Percentiles rank a stretch among this genome's conserved stretches.
These are phyloP conservation scores for Bombus sylvicola DNA, from an alignment of 1,140 invertebrate species.

Conservation along the genomic window DNA sequence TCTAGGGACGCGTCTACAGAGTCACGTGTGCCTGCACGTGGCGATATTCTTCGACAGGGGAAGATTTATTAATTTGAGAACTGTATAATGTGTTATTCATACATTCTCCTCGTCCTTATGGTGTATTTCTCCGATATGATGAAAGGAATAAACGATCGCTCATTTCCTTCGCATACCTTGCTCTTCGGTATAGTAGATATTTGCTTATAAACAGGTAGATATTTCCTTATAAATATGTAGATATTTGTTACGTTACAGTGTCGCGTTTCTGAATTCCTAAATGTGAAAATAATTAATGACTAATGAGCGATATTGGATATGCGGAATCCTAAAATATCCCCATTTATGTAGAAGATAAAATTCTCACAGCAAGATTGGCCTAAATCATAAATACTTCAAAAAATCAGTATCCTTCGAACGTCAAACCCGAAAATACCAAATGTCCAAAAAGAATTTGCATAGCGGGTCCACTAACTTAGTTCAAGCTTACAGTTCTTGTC, in stretches of 20 bases:
- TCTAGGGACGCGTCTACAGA: conserved; percentile 6
- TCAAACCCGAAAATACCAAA: no score
- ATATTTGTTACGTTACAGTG: not conserved
- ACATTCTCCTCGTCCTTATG: not conserved
- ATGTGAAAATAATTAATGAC: not conserved
- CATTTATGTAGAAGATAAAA: no score
- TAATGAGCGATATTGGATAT: not conserved
- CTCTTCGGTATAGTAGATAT: no score
- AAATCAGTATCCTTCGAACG: no score
- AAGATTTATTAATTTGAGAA: conserved; percentile 35
- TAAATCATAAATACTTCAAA: no score
- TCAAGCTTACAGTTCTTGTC: no score
- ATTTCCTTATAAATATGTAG: not conserved
- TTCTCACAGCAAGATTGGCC: no score
- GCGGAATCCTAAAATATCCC: not conserved
- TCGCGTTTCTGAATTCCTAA: not conserved
- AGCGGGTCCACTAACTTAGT: no score
- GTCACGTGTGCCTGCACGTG: conserved; percentile 35
- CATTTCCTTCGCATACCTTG: no score
- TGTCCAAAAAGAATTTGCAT: no score
- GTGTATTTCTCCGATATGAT: not conserved
- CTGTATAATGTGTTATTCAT: not conserved
- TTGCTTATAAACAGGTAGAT: no score
- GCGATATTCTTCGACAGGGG: not conserved
- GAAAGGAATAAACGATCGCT: not conserved